Percentiles rank a stretch among this genome's conserved stretches.
Evolutionary conservation across 2,113 vertebrate genomes (phyloP).

Genomic region (Tautogolabrus adspersus): DNA sequence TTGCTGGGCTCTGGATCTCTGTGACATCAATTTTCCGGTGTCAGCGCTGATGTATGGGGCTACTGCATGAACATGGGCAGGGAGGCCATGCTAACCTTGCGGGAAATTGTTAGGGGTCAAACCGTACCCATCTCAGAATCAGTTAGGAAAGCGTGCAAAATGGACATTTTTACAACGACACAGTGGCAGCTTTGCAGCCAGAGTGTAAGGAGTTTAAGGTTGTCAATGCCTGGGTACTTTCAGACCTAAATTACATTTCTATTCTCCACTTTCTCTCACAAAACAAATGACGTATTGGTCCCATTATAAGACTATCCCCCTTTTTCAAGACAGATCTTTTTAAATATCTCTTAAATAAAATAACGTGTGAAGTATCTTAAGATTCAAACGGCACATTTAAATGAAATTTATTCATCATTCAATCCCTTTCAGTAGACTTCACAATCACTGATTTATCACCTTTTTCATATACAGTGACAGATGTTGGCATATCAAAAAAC

Average conservation of each 20-base stretch:
- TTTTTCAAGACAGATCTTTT: background rate
- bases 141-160: conserved; percentile 41
- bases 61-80: conserved; percentile 68
- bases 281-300: background rate
- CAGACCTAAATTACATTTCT: background rate
- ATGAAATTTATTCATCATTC: too few species aligned
- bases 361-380: too few species aligned
- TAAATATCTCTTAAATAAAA: too few species aligned
- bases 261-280: background rate
- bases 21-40: conserved; percentile 79
- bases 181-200: background rate
- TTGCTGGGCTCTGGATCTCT: conserved; percentile 60
- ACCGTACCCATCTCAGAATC: conserved; percentile 35
- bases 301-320: too few species aligned
- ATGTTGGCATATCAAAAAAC: too few species aligned
- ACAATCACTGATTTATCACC: too few species aligned
- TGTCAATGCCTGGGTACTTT: too few species aligned
- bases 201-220: too few species aligned
- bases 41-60: conserved; percentile 81
- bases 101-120: conserved; percentile 71
- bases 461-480: too few species aligned
- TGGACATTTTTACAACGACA: background rate
- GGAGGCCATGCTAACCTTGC: conserved; percentile 80
- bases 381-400: too few species aligned
- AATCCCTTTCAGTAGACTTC: too few species aligned